Evolutionary conservation across 2,888 invertebrate genomes (phyloP).

Genomic region (Napeogenes inachia): DNA sequence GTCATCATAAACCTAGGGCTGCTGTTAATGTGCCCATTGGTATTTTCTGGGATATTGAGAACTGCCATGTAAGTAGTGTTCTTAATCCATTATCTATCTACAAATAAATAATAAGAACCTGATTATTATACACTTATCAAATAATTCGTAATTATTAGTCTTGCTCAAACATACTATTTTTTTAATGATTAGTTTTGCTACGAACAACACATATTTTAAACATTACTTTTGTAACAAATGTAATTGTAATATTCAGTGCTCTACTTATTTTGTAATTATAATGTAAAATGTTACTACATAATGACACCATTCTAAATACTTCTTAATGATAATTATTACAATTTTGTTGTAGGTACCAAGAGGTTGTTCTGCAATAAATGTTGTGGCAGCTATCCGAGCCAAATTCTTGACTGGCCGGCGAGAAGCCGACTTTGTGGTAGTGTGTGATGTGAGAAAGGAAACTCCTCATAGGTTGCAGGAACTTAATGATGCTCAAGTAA

Average conservation of each 20-base stretch:
- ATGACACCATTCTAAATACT: not conserved
- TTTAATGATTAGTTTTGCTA: no score
- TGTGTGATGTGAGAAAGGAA: slow-evolving; percentile 92
- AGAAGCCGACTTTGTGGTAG: slow-evolving; percentile 93
- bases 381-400: slow-evolving; percentile 86
- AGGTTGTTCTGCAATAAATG: slow-evolving; percentile 86
- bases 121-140: no score
- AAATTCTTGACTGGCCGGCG: slow-evolving; percentile 85
- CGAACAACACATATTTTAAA: no score
- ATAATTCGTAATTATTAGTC: no score
- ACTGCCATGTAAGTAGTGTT: slow-evolving; percentile 82
- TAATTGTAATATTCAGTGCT: no score
- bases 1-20: slow-evolving; percentile 59
- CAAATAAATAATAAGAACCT: no score
- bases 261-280: no score
- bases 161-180: no score
- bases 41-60: slow-evolving; percentile 96
- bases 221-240: no score
- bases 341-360: slow-evolving; percentile 81
- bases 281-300: not conserved
- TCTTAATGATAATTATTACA: slow-evolving; percentile 3
- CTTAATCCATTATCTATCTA: not conserved
- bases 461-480: slow-evolving; percentile 85
- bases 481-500: slow-evolving; percentile 89
- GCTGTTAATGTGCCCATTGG: slow-evolving; percentile 80